Conservation (phyloP, 2,888 invertebrate species). For the Oscheius onirici region DNA sequence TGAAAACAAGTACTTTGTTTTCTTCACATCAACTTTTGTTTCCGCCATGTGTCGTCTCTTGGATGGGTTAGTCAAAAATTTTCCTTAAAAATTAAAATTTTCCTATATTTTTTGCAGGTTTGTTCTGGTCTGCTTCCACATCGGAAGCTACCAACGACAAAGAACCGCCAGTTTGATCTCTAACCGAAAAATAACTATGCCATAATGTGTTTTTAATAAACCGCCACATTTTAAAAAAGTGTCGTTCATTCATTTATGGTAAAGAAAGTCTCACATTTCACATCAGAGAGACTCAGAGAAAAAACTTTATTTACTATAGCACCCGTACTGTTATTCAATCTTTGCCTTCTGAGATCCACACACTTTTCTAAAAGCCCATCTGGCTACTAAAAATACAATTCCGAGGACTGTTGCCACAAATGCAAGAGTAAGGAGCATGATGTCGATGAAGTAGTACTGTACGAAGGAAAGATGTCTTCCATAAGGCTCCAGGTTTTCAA, state of each 20-base stretch:
- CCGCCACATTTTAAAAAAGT: background rate
- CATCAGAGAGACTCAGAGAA: background rate
- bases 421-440: constrained; percentile 13
- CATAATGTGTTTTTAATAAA: no score
- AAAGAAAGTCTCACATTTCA: background rate
- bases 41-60: no score
- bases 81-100: no score
- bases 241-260: background rate
- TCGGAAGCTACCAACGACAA: no score
- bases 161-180: no score
- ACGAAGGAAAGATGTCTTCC: background rate
- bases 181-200: no score
- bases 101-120: no score
- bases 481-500: constrained; percentile 8
- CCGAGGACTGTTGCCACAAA: background rate
- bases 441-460: constrained; percentile 17
- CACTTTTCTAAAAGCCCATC: background rate
- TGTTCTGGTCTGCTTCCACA: no score
- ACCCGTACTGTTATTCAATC: background rate
- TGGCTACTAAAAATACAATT: background rate
- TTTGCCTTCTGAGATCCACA: constrained; percentile 1
- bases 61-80: no score
- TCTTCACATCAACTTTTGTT: no score
- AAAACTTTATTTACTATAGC: no score
- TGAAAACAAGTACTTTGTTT: no score